These are phyloP conservation scores for Digitonthophagus gazella DNA, from an alignment of 2,888 invertebrate species.

Conservation along the genomic window DNA sequence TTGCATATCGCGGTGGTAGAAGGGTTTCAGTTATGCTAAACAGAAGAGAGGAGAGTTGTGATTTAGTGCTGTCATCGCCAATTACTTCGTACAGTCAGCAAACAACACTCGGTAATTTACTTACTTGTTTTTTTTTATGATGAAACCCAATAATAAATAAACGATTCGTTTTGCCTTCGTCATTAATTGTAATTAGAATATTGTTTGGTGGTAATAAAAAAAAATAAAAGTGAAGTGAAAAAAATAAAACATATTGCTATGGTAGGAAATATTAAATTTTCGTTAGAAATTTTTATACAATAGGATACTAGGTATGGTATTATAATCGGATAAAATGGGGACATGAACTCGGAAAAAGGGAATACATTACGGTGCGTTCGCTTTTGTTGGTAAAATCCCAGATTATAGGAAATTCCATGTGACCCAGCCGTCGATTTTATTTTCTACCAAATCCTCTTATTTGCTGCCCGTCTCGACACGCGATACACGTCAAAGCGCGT, in stretches of 20 bases:
- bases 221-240: no score
- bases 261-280: not conserved
- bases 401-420: not conserved
- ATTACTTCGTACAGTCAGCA: not conserved
- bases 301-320: no score
- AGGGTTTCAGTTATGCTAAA: not conserved
- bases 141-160: not conserved
- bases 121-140: not conserved
- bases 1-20: not conserved
- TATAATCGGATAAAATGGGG: not conserved
- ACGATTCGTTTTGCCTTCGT: not conserved
- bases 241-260: no score
- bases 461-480: not conserved
- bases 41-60: not conserved
- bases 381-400: not conserved
- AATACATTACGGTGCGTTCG: not conserved
- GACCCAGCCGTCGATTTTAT: not conserved
- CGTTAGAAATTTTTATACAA: not conserved
- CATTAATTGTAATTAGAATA: not conserved
- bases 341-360: not conserved
- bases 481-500: not conserved
- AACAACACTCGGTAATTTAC: not conserved
- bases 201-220: not conserved
- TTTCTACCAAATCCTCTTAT: not conserved
- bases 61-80: not conserved